These are phyloP conservation scores for Ectemnius continuus DNA, from an alignment of 2,888 invertebrate species.

Conservation along the genomic window DNA sequence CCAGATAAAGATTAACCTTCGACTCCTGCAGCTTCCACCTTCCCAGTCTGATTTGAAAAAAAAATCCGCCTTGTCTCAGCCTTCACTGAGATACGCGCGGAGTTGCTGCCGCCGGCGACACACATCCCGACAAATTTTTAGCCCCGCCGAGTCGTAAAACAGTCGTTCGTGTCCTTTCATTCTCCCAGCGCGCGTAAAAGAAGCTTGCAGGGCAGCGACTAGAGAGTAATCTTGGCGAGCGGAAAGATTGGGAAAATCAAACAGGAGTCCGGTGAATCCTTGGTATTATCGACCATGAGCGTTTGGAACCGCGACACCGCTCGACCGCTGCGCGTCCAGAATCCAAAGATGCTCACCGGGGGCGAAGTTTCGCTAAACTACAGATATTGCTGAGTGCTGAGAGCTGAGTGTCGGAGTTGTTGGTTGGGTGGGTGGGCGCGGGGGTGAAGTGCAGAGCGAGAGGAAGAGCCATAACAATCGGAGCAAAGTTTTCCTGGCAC, in stretches of 20 bases:
- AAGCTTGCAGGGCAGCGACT: not conserved
- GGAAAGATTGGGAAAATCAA: conserved; percentile 8
- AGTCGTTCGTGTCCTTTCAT: not conserved
- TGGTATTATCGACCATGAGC: conserved; percentile 44
- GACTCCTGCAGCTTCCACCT: conserved; percentile 11
- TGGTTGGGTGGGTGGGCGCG: not conserved
- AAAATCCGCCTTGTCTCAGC: not conserved
- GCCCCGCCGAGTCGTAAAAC: no score
- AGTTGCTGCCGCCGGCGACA: not conserved
- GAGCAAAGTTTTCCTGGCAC: conserved; percentile 29
- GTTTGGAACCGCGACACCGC: conserved; percentile 38
- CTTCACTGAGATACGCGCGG: not conserved
- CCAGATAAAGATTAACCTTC: conserved; percentile 58
- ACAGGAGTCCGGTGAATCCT: conserved; percentile 25
- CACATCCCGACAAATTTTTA: not conserved
- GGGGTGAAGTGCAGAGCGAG: no score
- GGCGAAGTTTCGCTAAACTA: conserved; percentile 29
- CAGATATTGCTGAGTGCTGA: conserved; percentile 24
- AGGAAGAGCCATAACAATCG: conserved; percentile 31
- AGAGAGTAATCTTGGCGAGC: not conserved
- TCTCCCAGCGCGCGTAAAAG: not conserved
- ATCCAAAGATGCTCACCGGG: conserved; percentile 38
- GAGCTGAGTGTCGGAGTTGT: not conserved
- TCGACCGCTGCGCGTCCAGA: conserved; percentile 16
- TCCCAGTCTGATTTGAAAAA: not conserved